Conservation (phyloP, 2,113 vertebrate genomes). For the Redunca redunca region DNA sequence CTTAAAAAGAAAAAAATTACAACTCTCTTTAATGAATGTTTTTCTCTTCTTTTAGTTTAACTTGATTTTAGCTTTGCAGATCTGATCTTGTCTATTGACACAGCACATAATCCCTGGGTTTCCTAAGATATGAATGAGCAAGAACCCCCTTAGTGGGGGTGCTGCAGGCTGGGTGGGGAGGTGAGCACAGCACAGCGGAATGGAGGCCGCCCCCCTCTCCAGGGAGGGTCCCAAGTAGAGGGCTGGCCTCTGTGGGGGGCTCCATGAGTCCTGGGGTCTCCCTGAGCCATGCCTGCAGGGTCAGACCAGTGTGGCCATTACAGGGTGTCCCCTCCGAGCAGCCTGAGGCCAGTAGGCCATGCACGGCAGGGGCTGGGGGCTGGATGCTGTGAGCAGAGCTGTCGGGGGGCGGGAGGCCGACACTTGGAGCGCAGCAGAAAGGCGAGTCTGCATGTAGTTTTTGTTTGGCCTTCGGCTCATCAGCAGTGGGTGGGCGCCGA, state of each 20-base stretch:
- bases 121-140: neutral
- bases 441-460: rapidly evolving
- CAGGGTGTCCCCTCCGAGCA: rapidly evolving
- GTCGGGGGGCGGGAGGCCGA: rapidly evolving
- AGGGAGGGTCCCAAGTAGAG: neutral
- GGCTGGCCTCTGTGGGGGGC: neutral
- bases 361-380: neutral
- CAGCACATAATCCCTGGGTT: neutral
- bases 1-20: neutral
- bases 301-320: neutral
- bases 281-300: neutral
- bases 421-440: rapidly evolving
- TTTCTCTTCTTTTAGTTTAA: neutral
- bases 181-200: neutral
- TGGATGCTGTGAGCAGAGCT: neutral
- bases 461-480: rapidly evolving
- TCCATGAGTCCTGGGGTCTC: neutral
- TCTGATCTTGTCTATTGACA: too few relatives aligned
- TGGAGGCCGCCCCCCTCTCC: neutral
- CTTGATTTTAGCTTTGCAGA: neutral
- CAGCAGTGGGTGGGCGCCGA: rapidly evolving
- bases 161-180: neutral
- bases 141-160: too few relatives aligned
- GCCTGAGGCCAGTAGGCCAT: rapidly evolving
- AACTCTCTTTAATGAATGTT: too few relatives aligned